Evolutionary conservation across 2,797 vertebrate species (phyloP).

Genomic region (Perdix hodgsoniae): DNA sequence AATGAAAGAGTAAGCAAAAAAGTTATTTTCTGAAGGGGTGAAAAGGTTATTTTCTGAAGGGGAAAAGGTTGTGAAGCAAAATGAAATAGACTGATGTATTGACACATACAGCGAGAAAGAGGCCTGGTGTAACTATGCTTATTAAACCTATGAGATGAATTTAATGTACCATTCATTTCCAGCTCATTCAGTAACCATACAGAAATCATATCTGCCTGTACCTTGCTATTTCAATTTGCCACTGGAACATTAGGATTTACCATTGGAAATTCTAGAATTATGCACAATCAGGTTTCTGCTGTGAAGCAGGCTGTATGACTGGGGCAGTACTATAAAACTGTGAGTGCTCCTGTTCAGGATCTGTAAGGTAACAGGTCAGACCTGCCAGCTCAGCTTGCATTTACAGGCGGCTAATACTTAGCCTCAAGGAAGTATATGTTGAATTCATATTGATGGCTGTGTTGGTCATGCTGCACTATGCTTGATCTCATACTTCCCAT

Average conservation of each 20-base stretch:
- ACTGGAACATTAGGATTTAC: neutral
- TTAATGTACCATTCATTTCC: neutral
- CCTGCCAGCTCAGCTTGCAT: neutral
- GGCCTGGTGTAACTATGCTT: fast-evolving
- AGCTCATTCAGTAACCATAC: neutral
- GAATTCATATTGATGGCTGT: neutral
- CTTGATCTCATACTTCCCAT: neutral
- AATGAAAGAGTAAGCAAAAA: neutral
- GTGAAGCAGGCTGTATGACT: neutral
- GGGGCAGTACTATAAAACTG: neutral
- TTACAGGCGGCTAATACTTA: neutral
- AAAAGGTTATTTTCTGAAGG: neutral
- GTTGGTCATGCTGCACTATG: neutral
- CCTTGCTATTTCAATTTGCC: neutral
- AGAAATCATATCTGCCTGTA: neutral
- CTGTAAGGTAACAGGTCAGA: neutral
- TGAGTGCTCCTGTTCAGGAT: neutral
- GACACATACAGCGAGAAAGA: neutral
- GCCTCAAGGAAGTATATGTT: neutral
- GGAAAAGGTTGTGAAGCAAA: neutral
- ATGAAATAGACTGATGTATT: neutral
- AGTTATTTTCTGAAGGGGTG: neutral
- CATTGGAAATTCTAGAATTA: neutral
- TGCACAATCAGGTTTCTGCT: neutral
- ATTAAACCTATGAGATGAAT: neutral